Conservation (phyloP, 2,797 vertebrate species). For the Bradypodion ventrale region DNA sequence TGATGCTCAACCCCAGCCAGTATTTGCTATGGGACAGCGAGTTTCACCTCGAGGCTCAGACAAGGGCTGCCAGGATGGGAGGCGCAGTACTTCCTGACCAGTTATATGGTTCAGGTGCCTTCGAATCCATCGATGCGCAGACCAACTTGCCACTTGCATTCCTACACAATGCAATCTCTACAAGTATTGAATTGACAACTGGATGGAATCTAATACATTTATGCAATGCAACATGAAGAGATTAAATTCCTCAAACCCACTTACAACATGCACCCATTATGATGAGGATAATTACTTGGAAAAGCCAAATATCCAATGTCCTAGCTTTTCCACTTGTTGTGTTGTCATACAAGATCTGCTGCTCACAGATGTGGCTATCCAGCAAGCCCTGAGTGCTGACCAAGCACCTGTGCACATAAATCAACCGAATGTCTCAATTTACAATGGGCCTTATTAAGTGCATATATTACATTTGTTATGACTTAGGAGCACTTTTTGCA, state of each 20-base stretch:
- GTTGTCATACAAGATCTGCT: slow-evolving; percentile 35
- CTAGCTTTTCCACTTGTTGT: slow-evolving; percentile 9
- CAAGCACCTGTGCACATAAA: slow-evolving; percentile 46
- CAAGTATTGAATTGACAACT: too few relatives aligned
- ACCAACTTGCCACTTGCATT: too few relatives aligned
- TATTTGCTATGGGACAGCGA: too few relatives aligned
- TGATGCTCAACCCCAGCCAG: too few relatives aligned
- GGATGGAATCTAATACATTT: too few relatives aligned
- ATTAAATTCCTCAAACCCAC: too few relatives aligned
- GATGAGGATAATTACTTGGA: background rate
- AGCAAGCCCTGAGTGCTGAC: slow-evolving; percentile 36
- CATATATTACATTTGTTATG: slow-evolving; percentile 22
- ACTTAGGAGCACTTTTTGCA: slow-evolving; percentile 31
- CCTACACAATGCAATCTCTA: background rate
- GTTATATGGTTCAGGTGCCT: too few relatives aligned
- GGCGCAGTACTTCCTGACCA: too few relatives aligned
- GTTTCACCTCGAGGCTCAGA: too few relatives aligned
- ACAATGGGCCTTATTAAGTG: slow-evolving; percentile 34
- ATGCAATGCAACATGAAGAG: too few relatives aligned
- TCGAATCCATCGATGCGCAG: too few relatives aligned
- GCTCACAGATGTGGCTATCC: slow-evolving; percentile 29
- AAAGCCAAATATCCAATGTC: background rate
- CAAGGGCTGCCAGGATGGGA: too few relatives aligned
- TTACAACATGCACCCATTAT: background rate
- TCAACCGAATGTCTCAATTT: slow-evolving; percentile 46